Conservation (phyloP, 2,113 vertebrate species). For the Sus scrofa region T2T-Sscrofa CM000815.6:127237501-127238000, state of each 20-base stretch:
- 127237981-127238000: neutral
- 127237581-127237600: neutral
- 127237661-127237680: neutral
- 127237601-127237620: neutral
- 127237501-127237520: neutral
- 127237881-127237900: neutral
- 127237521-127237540: conserved; percentile 15
- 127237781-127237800: neutral
- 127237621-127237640: neutral
- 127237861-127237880: neutral
- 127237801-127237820: neutral
- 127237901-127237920: neutral
- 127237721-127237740: neutral
- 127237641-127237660: neutral
- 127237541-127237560: neutral
- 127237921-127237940: neutral
- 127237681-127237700: neutral
- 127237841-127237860: neutral
- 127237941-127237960: neutral
- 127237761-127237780: neutral
- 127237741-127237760: neutral
- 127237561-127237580: neutral
- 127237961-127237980: neutral
- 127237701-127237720: neutral
- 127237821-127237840: neutral